Percentiles rank a stretch among this genome's conserved stretches.
Conservation (phyloP, 2,888 invertebrate species). For the Mactromeris polynyma region DNA sequence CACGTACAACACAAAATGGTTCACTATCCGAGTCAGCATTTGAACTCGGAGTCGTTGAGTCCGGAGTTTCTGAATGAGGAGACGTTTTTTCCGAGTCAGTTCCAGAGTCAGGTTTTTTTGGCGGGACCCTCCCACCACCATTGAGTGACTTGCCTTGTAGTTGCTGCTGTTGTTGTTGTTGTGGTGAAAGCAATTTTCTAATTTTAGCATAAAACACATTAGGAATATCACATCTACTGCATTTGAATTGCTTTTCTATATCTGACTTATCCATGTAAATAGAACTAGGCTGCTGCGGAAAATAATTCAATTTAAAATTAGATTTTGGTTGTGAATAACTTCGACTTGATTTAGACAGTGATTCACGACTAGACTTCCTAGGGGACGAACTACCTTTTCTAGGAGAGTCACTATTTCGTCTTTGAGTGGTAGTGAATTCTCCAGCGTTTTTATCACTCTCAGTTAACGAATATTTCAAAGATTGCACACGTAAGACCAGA, state of each 20-base stretch:
- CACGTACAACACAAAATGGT: slow-evolving; percentile 74
- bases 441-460: slow-evolving; percentile 45
- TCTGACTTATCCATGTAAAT: slow-evolving; percentile 79
- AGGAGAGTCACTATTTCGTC: slow-evolving; percentile 38
- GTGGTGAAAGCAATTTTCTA: slow-evolving; percentile 77
- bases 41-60: slow-evolving; percentile 15
- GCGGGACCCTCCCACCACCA: slow-evolving; percentile 44
- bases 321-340: slow-evolving; percentile 45
- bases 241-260: slow-evolving; percentile 69
- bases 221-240: slow-evolving; percentile 68
- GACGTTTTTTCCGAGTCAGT: slow-evolving; percentile 15
- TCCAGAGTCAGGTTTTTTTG: neutral
- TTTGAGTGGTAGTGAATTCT: slow-evolving; percentile 7
- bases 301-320: slow-evolving; percentile 54
- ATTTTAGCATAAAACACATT: slow-evolving; percentile 78
- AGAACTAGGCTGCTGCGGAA: slow-evolving; percentile 75
- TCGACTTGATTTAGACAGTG: slow-evolving; percentile 37
- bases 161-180: slow-evolving; percentile 64
- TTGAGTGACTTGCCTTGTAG: slow-evolving; percentile 59
- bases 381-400: slow-evolving; percentile 58
- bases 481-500: slow-evolving; percentile 76
- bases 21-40: slow-evolving; percentile 20
- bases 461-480: slow-evolving; percentile 59
- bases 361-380: slow-evolving; percentile 56
- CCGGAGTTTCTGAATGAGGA: slow-evolving; percentile 21